A percentile compares a stretch with the other conserved stretches of the same genome.
Evolutionary conservation across 2,113 vertebrate genomes (phyloP).

Genomic region (Ovis aries): ARS-UI_Ramb_v3.0 NC_056056.1:10661501-10662000

Average conservation of each 20-base stretch:
- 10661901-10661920: accelerated
- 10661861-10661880: not conserved
- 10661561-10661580: not conserved
- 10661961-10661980: not conserved
- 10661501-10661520: not conserved
- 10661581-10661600: not conserved
- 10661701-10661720: not conserved
- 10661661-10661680: not conserved
- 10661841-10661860: not conserved
- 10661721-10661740: not conserved
- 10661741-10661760: accelerated
- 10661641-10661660: not conserved
- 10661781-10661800: accelerated
- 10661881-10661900: accelerated
- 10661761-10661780: not conserved
- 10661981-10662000: not conserved
- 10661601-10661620: not conserved
- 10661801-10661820: not conserved
- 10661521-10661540: not conserved
- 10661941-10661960: not conserved
- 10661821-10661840: not conserved
- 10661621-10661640: not conserved
- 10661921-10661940: not conserved
- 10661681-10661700: not conserved
- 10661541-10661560: accelerated